These are phyloP conservation scores for Typhlomys cinereus DNA, from an alignment of 2,113 vertebrate species.

Conservation along the genomic window DNA sequence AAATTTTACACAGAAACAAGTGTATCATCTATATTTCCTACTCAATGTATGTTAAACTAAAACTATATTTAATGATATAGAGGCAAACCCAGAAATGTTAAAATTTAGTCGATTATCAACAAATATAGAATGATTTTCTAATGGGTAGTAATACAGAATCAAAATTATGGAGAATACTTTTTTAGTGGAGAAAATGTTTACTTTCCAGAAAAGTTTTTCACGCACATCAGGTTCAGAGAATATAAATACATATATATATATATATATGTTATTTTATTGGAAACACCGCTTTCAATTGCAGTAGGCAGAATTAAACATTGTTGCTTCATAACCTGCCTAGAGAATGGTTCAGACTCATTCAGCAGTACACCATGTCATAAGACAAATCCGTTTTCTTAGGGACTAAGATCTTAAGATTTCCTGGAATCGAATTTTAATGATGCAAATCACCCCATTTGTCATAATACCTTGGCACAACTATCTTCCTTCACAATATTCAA, in stretches of 20 bases:
- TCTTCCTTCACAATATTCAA: constrained; percentile 73
- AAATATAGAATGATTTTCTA: constrained; percentile 74
- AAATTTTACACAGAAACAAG: constrained; percentile 79
- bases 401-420: constrained; percentile 74
- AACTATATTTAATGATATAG: constrained; percentile 78
- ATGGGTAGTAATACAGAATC: constrained; percentile 79
- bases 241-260: no score
- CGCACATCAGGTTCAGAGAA: constrained; percentile 76
- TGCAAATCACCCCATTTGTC: constrained; percentile 81
- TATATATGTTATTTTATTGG: constrained; percentile 61
- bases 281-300: constrained; percentile 76
- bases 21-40: constrained; percentile 75
- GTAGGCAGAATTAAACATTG: constrained; percentile 73
- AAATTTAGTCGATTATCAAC: constrained; percentile 79
- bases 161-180: constrained; percentile 83
- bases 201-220: constrained; percentile 80
- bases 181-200: constrained; percentile 82
- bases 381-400: constrained; percentile 75
- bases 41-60: constrained; percentile 80
- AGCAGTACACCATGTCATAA: constrained; percentile 72
- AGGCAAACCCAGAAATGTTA: constrained; percentile 75
- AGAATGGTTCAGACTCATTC: constrained; percentile 63
- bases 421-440: constrained; percentile 79
- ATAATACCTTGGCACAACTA: constrained; percentile 82
- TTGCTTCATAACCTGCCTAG: constrained; percentile 67